Base-by-base conservation (phyloP, 2,113 vertebrate species). In the Neogobius melanostomus region DNA sequence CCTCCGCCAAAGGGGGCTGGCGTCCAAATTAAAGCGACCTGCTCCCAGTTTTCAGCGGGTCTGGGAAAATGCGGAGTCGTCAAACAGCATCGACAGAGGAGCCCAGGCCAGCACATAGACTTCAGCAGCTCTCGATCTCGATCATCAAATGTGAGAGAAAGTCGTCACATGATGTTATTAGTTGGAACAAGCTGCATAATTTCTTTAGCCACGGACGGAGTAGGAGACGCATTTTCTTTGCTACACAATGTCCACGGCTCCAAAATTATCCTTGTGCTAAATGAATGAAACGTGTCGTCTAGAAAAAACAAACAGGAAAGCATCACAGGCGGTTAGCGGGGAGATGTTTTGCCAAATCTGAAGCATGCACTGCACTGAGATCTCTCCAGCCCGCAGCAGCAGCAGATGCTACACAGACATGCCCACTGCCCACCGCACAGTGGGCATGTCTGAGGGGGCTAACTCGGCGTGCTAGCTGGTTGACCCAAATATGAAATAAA, bases 1-100 rank as follows among this genome's bases (percentile, higher is more conserved):
- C 89, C 86, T 88, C 85, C 90, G 78, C 85, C 85, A 76, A 87
- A 77, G 77, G 80, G 80, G 89, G 86, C 76, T 80, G 87, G 89
- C 88, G 88, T 88, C 89, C 81, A 83, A 91, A 81, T 82, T 77
- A 85, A 84, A 88, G 88, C 89, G 86, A 86, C 85, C 87, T 76
- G 86, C 87, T 88, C 88, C 87, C 71, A 68, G 81, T 82, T 85
- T 75, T 71, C 74, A 62, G 76, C 70, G 61, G 82, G 77, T 2
- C 9, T 49, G 17, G 64, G 62, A 44, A 70, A 76, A 77, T 75
- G 86, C 82, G 83, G 81, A 61, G 68, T 71, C 66, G 17, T 68
- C 11, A 49, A 36, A 36, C 28, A 36, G 28, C 64, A 12, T 82
- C 28, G 59, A 28, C 53, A 56, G 53, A n/a, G 53, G 4, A 4